Evolutionary conservation across 2,113 vertebrate genomes (phyloP).

Genomic region (Variabilichromis moorii): DNA sequence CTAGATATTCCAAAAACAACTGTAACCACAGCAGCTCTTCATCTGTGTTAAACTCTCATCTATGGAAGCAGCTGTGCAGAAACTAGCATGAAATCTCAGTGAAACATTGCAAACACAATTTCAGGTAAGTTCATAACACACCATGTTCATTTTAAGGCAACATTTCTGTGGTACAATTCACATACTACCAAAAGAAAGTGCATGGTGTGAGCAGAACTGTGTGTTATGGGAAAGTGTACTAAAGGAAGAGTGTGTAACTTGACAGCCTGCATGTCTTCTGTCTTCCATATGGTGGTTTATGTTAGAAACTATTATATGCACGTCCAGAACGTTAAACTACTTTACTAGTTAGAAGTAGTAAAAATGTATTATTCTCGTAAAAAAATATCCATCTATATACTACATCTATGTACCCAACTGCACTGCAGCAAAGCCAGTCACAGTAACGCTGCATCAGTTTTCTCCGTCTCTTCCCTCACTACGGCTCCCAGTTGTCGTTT

Average conservation of each 20-base stretch:
- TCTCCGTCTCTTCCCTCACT: background rate
- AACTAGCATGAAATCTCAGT: background rate
- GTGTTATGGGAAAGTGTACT: background rate
- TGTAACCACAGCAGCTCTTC: background rate
- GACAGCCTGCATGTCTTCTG: background rate
- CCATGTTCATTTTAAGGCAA: background rate
- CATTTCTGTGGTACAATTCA: background rate
- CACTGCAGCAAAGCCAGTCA: background rate
- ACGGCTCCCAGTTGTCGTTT: background rate
- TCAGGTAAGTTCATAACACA: background rate
- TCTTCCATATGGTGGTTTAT: background rate
- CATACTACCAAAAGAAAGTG: background rate
- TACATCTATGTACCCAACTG: background rate
- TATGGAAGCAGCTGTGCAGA: background rate
- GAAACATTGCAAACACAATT: background rate
- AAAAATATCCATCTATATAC: background rate
- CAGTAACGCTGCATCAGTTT: background rate
- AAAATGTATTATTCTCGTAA: background rate
- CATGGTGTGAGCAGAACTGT: background rate
- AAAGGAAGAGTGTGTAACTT: background rate
- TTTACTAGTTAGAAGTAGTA: background rate
- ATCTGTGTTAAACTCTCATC: background rate
- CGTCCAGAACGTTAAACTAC: background rate
- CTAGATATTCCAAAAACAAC: background rate
- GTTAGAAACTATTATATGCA: background rate